Evolutionary conservation across 2,888 invertebrate species (phyloP), one percentile per base, ranked within the genome.

Genomic region (Scelioninae gen. 1): DNA sequence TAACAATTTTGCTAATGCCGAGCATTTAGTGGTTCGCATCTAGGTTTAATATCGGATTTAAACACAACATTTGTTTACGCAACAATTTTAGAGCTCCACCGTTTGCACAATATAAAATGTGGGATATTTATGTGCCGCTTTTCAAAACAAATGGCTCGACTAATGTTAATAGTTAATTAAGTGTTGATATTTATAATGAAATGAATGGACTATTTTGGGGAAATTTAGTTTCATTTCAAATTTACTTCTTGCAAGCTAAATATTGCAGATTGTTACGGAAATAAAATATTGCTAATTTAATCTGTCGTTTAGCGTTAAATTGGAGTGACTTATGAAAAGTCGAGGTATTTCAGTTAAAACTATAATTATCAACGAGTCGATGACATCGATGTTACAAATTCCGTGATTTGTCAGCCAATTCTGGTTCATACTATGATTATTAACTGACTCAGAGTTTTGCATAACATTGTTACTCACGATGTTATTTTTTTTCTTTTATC

Each of bases 321-420:
- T 23, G 23, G 4, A 23, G 4, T 23, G 23, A 15, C 45, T 47
- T 15, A 47, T 47, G 23, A 60, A 60, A 60, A 23, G 40, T 10
- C 13, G 13, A 32, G 55, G 13, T 34, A 13, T 40, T 58, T 58
- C 16, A 11, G 58, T 58, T 40, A 58, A 40, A 58, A 58, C 40
- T 55, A 55, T 55, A n/a, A 55, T 55, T 55, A 15, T 55, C 55
- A 31, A n/a, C 55, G 55, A 34, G 45, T 55, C 55, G 34, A 55
- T 55, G 55, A 55, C 55, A n/a, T n/a, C n/a, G n/a, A n/a, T n/a
- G n/a, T n/a, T n/a, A n/a, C n/a, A n/a, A n/a, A n/a, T n/a, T n/a
- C n/a, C n/a, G n/a, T 55, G 55, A 55, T 31, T 55, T 55, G 55
- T 32, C 34, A 34, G 34, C 32, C 55, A 34, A 11, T 7, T 55